Evolutionary conservation across 2,888 invertebrate species (phyloP).

Genomic region (Andrena dorsata): DNA sequence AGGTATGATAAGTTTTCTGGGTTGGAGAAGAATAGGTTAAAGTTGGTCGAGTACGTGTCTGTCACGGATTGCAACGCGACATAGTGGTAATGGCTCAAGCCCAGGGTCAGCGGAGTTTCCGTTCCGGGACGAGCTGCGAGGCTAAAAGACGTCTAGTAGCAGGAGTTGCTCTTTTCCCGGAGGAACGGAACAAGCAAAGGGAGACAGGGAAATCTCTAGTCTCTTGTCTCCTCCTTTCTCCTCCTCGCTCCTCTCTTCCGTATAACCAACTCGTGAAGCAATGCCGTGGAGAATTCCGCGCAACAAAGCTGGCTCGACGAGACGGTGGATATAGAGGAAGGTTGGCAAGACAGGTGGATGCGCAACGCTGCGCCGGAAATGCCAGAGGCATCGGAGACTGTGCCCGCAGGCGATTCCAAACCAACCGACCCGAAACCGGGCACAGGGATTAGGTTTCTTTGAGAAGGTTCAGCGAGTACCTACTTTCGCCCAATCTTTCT

Average conservation of each 20-base stretch:
- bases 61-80: conserved; percentile 33
- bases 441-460: conserved; percentile 20
- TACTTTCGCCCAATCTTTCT: too few relatives aligned
- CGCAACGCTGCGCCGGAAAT: conserved; percentile 40
- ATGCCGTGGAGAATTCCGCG: conserved; percentile 56
- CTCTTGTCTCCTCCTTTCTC: conserved; percentile 7
- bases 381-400: conserved; percentile 35
- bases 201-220: conserved; percentile 20
- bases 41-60: conserved; percentile 53
- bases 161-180: conserved; percentile 19
- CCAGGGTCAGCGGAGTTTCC: conserved; percentile 36
- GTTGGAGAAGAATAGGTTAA: conserved; percentile 48
- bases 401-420: conserved; percentile 5
- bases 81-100: conserved; percentile 45
- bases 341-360: conserved; percentile 44
- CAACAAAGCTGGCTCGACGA: conserved; percentile 46
- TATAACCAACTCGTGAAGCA: conserved; percentile 41
- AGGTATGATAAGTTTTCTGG: conserved; percentile 65
- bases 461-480: too few relatives aligned
- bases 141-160: conserved; percentile 24
- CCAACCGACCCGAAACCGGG: conserved; percentile 11
- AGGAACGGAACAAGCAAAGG: conserved; percentile 30
- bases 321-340: conserved; percentile 22
- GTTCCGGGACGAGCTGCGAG: conserved; percentile 35
- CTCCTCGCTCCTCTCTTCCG: conserved; percentile 9